These are phyloP conservation scores for Mesorhabditis sp. DNA, from an alignment of 2,888 invertebrate species.

Conservation along the genomic window DNA sequence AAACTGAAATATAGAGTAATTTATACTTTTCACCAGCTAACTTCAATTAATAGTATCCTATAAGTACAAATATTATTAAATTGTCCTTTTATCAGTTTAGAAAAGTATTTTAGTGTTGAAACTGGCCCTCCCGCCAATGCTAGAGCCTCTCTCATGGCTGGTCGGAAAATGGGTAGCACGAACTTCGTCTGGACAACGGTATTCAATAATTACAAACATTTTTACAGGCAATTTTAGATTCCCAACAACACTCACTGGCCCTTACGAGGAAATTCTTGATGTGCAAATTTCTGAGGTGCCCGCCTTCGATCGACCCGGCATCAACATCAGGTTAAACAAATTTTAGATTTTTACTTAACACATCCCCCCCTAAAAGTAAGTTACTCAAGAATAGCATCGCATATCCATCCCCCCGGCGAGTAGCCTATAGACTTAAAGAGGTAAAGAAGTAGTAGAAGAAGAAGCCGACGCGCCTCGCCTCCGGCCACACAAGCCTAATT, in stretches of 20 bases:
- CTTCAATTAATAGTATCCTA: too few species aligned
- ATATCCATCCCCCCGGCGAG: too few species aligned
- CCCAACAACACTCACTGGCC: slow-evolving; percentile 41
- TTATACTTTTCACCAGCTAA: too few species aligned
- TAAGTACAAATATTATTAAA: too few species aligned
- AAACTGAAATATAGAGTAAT: too few species aligned
- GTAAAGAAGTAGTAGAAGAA: too few species aligned
- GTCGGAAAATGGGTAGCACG: slow-evolving; percentile 50
- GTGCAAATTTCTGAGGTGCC: slow-evolving; percentile 47
- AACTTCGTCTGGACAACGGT: slow-evolving; percentile 31
- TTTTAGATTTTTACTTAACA: too few species aligned
- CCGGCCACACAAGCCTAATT: too few species aligned
- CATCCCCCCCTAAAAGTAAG: too few species aligned
- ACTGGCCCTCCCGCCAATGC: slow-evolving; percentile 46
- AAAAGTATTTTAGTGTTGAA: slow-evolving; percentile 32
- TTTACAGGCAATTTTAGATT: slow-evolving; percentile 26
- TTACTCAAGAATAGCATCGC: too few species aligned
- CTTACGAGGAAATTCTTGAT: slow-evolving; percentile 47
- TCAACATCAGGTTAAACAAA: slow-evolving; percentile 48
- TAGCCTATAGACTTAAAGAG: too few species aligned
- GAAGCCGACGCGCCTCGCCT: too few species aligned
- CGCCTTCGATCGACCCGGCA: slow-evolving; percentile 52
- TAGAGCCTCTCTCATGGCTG: slow-evolving; percentile 53
- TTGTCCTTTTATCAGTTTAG: not conserved
- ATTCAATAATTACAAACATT: not conserved